These are phyloP conservation scores for Gymnosoma rotundatum DNA, from an alignment of 2,888 invertebrate genomes.

Conservation along the genomic window DNA sequence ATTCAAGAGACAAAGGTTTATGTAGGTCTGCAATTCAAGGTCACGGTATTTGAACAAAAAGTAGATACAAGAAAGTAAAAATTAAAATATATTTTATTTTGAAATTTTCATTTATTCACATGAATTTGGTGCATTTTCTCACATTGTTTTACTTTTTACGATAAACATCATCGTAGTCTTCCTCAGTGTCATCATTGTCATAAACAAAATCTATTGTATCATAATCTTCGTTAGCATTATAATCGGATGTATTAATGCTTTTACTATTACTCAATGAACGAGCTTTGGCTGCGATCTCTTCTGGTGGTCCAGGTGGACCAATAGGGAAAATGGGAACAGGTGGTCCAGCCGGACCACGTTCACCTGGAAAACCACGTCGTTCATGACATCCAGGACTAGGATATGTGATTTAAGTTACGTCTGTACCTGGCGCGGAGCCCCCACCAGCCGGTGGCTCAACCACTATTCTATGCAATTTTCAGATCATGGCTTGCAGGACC, in stretches of 20 bases:
- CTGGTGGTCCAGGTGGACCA: constrained; percentile 68
- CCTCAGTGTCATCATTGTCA: constrained; percentile 31
- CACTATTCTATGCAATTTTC: too few species aligned
- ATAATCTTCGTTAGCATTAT: constrained; percentile 17
- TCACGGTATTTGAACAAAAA: too few species aligned
- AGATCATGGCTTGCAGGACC: too few species aligned
- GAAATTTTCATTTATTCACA: too few species aligned
- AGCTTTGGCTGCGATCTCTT: constrained; percentile 54
- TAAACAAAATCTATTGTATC: not conserved
- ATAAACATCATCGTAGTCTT: constrained; percentile 38
- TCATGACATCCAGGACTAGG: constrained; percentile 67
- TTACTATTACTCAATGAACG: constrained; percentile 28
- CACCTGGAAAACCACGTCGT: constrained; percentile 71
- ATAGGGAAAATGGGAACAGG: constrained; percentile 60
- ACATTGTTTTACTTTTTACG: constrained; percentile 35
- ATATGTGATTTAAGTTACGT: too few species aligned
- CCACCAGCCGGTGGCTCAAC: too few species aligned
- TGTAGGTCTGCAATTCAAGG: too few species aligned
- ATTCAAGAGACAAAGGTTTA: not conserved
- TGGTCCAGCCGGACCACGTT: constrained; percentile 70
- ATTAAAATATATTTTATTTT: too few species aligned
- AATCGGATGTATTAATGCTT: constrained; percentile 29
- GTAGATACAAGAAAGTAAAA: too few species aligned
- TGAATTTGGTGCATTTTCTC: too few species aligned
- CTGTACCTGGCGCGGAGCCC: too few species aligned